Percentiles rank a stretch among this genome's conserved stretches.
These are phyloP conservation scores for Trachops cirrhosus DNA, from an alignment of 2,797 vertebrate genomes.

Conservation along the genomic window DNA sequence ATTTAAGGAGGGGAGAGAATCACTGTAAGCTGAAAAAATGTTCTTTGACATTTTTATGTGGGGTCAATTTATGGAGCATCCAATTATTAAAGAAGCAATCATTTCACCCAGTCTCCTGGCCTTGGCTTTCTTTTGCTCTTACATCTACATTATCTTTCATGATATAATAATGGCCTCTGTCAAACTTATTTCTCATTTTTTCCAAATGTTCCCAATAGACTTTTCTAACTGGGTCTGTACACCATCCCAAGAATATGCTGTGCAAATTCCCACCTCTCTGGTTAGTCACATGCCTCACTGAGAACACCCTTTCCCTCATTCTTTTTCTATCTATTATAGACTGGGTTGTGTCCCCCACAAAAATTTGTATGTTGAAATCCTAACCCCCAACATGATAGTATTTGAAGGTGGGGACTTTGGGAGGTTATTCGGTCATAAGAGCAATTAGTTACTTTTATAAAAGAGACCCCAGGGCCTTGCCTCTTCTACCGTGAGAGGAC, in stretches of 20 bases:
- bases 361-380: neutral
- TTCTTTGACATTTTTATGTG: slow-evolving; percentile 1
- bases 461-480: neutral
- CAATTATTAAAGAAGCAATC: neutral
- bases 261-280: neutral
- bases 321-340: neutral
- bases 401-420: neutral
- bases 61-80: neutral
- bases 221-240: neutral
- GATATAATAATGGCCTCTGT: neutral
- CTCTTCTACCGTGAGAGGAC: neutral
- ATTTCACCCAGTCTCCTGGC: neutral
- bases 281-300: neutral
- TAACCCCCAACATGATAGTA: neutral
- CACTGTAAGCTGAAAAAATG: neutral
- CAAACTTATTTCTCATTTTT: slow-evolving; percentile 11
- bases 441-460: neutral
- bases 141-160: neutral
- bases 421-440: neutral
- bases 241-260: neutral
- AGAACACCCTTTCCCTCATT: neutral
- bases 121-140: neutral
- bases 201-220: neutral
- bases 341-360: neutral
- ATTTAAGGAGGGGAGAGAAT: neutral